Evolutionary conservation across 2,113 vertebrate genomes (phyloP).

Genomic region (Ictalurus furcatus): DNA sequence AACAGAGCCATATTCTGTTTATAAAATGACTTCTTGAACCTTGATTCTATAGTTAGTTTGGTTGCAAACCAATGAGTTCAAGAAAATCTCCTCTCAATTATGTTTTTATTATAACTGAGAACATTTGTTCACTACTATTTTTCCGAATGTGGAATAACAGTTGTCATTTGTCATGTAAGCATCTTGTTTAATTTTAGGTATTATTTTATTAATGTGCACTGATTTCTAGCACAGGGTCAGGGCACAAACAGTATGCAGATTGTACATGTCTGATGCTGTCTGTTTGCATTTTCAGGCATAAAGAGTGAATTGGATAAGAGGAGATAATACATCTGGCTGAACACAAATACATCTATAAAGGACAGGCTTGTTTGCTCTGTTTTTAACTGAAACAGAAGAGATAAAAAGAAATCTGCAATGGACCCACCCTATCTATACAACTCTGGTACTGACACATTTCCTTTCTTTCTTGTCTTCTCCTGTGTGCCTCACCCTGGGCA

Average conservation of each 20-base stretch:
- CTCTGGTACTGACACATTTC: background rate
- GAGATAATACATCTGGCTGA: background rate
- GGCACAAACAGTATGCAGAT: background rate
- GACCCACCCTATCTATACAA: background rate
- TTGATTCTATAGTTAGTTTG: constrained; percentile 10
- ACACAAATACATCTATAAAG: background rate
- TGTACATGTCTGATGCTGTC: background rate
- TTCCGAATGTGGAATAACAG: background rate
- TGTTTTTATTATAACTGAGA: background rate
- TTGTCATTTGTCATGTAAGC: background rate
- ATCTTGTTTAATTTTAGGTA: background rate
- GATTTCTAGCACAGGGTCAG: background rate
- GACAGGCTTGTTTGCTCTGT: constrained; percentile 16
- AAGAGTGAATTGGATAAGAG: background rate
- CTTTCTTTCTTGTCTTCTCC: background rate
- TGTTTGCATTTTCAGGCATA: constrained; percentile 1
- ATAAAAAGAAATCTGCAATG: constrained; percentile 1
- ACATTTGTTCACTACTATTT: background rate
- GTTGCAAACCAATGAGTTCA: constrained; percentile 1
- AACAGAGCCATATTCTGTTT: background rate
- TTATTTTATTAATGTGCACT: background rate
- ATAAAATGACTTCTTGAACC: background rate
- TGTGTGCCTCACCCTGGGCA: background rate
- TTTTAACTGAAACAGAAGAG: constrained; percentile 4
- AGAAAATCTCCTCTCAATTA: background rate